Base-by-base conservation (phyloP, 2,113 vertebrate genomes). In the Platysteira castanea region DNA sequence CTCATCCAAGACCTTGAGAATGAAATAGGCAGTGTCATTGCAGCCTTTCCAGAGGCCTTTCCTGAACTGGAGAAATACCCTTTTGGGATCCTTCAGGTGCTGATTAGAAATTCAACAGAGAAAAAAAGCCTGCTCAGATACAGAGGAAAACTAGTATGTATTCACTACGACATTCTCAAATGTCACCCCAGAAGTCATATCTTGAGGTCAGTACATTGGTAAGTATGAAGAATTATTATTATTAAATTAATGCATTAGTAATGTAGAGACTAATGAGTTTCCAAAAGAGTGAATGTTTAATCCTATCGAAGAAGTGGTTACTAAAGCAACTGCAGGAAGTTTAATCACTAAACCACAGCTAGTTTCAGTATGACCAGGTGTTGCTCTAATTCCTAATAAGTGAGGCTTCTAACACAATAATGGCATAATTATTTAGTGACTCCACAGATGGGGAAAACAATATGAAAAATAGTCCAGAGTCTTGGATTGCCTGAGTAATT, bases 381-480 rank as follows among this genome's bases (percentile, higher is more conserved):
- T 52, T 94, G 50, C n/a, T 92, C 53, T 83, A 65, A 54, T 80
- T 70, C 64, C 37, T 79, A 31, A 28, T 67, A 89, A 94, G 56
- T 44, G 56, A 84, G 61, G 12, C 46, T 61, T 91, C 8, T 0
- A 30, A 71, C 64, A 83, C 33, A 64, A 52, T 54, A 92, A 60
- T 59, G 63, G 30, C 69, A 67, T 71, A 65, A 90, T 82, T 93
- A 57, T 74, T 93, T 81, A 78, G 54, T 64, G 61, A n/a, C 39
- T 86, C 31, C 4, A 44, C 76, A 95, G 71, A 88, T 82, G n/a
- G 63, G 61, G 50, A 90, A 93, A 93, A 90, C 83, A 95, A 57
- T 70, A 56, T 47, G 39, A 93, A 82, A 74, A 91, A 67, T 21
- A 74, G 70, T 91, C 26, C 41, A 42, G 33, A 87, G 47, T 54